phyloP scores from a whole-genome alignment of 2,888 invertebrate genomes.

The Hermaeophaga mercurialis region DNA sequence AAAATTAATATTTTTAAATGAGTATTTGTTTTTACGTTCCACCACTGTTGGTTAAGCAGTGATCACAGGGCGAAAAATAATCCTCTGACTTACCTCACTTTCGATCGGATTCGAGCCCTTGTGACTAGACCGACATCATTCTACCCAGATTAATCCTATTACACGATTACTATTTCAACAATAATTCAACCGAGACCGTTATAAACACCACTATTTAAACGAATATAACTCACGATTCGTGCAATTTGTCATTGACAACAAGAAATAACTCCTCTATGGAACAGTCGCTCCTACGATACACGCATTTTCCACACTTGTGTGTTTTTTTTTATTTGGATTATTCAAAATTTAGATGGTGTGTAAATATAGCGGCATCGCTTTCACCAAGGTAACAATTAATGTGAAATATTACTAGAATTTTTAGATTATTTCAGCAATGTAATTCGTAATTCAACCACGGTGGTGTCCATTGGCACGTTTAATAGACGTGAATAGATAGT shows the following conservation, averaged over 20 bases:
- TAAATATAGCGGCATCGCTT: too few species aligned
- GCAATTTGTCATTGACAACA: slow-evolving; percentile 47
- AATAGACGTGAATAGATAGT: too few species aligned
- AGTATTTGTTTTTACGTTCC: too few species aligned
- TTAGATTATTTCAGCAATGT: too few species aligned
- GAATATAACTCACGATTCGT: slow-evolving; percentile 46
- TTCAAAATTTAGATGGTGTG: too few species aligned
- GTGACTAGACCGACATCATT: slow-evolving; percentile 45
- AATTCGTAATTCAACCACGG: too few species aligned
- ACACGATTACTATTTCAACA: slow-evolving; percentile 50
- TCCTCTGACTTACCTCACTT: slow-evolving; percentile 38
- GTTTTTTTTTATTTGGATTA: too few species aligned
- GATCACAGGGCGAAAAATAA: slow-evolving; percentile 26
- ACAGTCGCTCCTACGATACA: slow-evolving; percentile 9
- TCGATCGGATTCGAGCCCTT: slow-evolving; percentile 27
- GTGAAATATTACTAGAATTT: too few species aligned
- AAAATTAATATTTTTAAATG: too few species aligned
- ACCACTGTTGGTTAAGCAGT: slow-evolving; percentile 29
- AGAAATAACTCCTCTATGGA: slow-evolving; percentile 30
- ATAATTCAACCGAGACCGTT: slow-evolving; percentile 51
- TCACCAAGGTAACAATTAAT: too few species aligned
- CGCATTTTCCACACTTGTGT: slow-evolving; percentile 12
- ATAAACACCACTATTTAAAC: slow-evolving; percentile 52
- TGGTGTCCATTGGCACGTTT: too few species aligned
- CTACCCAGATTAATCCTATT: slow-evolving; percentile 52